phyloP scores from a whole-genome alignment of 1,140 invertebrate genomes.

The Drosophila bocqueti region DNA sequence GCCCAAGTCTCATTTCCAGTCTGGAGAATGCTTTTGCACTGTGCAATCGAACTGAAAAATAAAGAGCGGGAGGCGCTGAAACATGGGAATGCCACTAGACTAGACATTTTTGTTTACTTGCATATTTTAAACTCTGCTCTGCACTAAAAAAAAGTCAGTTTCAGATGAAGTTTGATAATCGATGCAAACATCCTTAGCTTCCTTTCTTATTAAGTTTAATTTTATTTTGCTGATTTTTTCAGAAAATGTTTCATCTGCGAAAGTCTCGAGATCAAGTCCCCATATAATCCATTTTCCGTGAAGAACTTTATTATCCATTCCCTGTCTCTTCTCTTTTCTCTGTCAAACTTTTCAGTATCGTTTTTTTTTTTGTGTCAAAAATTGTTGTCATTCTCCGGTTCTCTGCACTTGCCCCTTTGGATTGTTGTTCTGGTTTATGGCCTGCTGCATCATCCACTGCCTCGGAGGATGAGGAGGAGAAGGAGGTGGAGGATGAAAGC shows the following conservation, averaged over 20 bases:
- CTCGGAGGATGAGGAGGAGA: not conserved
- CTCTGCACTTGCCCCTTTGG: conserved; percentile 13
- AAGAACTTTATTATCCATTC: not conserved
- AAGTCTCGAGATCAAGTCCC: not conserved
- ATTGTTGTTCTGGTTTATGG: conserved; percentile 53
- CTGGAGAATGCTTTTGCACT: conserved; percentile 21
- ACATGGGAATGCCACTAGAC: not conserved
- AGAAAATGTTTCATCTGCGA: not conserved
- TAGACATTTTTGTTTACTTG: conserved; percentile 10
- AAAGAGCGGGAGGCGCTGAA: not conserved
- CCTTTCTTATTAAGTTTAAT: not conserved
- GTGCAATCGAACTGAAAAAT: conserved; percentile 62
- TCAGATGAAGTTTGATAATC: too few species aligned
- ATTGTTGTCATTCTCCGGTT: conserved; percentile 59
- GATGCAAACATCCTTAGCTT: too few species aligned
- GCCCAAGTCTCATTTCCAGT: conserved; percentile 50
- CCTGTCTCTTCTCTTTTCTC: not conserved
- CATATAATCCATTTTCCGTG: not conserved
- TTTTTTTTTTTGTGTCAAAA: conserved; percentile 47
- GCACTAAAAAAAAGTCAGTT: not conserved
- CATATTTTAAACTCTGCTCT: conserved; percentile 8
- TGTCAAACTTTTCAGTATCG: too few species aligned
- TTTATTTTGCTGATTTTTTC: not conserved
- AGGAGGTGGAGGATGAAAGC: conserved; percentile 6
- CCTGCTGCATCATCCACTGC: conserved; percentile 54